Percentiles rank a stretch among this genome's conserved stretches.
phyloP scores from a whole-genome alignment of 2,888 invertebrate species.

The Microctonus brassicae region DNA sequence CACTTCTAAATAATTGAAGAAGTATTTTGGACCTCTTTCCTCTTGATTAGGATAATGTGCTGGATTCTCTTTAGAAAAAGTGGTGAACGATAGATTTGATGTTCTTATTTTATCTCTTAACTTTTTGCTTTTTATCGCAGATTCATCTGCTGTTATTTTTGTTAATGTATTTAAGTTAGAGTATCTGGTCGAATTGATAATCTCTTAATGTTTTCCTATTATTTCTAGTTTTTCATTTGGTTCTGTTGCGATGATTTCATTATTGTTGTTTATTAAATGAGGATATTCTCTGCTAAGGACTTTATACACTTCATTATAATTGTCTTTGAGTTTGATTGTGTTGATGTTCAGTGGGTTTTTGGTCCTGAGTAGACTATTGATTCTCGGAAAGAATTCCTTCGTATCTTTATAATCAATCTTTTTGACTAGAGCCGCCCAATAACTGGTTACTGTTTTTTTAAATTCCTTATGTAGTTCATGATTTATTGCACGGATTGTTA shows the following conservation, averaged over 20 bases:
- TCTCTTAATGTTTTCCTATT: no score
- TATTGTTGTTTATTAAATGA: slow-evolving; percentile 8
- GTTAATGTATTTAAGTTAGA: slow-evolving; percentile 6
- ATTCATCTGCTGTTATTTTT: not conserved
- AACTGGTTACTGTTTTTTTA: slow-evolving; percentile 13
- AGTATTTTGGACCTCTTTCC: no score
- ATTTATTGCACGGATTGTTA: no score
- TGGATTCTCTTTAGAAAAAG: no score
- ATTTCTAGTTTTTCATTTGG: no score
- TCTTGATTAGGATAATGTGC: not conserved
- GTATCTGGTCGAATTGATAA: slow-evolving; percentile 34
- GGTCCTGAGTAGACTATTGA: slow-evolving; percentile 12
- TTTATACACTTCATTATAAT: no score
- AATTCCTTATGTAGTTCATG: slow-evolving; percentile 20
- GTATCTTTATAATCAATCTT: slow-evolving; percentile 21
- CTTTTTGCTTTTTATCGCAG: not conserved
- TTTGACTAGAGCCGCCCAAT: slow-evolving; percentile 13
- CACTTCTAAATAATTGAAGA: not conserved
- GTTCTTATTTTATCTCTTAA: not conserved
- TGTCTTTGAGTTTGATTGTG: not conserved
- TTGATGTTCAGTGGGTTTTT: no score
- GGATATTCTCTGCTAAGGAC: no score
- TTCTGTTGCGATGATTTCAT: not conserved
- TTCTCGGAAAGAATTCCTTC: slow-evolving; percentile 19
- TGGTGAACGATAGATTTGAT: no score